Conservation (phyloP, 2,797 vertebrate species). For the Sorex maritimensis region DNA sequence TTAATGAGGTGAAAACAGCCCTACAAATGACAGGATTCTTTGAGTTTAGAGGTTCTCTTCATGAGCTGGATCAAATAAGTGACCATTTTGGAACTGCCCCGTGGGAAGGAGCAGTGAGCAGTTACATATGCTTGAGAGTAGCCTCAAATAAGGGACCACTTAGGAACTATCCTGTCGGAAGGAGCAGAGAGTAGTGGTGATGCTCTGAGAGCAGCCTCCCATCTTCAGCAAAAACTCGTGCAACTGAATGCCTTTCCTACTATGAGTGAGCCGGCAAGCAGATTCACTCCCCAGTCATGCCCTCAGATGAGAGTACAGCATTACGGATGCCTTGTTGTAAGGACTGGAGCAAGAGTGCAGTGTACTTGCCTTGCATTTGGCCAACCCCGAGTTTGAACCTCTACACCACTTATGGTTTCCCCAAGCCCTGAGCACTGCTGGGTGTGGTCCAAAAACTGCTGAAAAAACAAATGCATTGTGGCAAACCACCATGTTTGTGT, state of each 20-base stretch:
- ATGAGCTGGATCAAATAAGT: not conserved
- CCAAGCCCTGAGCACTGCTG: too few species aligned
- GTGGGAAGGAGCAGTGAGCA: not conserved
- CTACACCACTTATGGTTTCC: too few species aligned
- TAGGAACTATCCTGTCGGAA: not conserved
- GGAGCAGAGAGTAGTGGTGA: not conserved
- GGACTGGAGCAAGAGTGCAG: too few species aligned
- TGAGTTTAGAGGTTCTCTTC: slow-evolving; percentile 23
- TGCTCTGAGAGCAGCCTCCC: too few species aligned
- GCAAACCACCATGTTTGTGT: not conserved
- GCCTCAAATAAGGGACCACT: too few species aligned
- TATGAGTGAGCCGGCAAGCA: slow-evolving; percentile 5
- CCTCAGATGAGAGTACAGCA: slow-evolving; percentile 27
- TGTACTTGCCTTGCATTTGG: too few species aligned
- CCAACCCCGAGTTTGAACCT: too few species aligned
- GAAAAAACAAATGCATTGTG: not conserved
- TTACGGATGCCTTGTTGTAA: too few species aligned
- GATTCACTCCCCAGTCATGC: not conserved
- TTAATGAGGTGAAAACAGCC: slow-evolving; percentile 26
- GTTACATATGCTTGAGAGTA: too few species aligned
- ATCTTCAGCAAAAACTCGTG: too few species aligned
- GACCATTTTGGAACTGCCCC: not conserved
- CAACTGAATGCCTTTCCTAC: not conserved
- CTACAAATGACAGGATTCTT: not conserved
- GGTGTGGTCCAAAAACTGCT: too few species aligned